These are phyloP conservation scores for Colletes collaris DNA, from an alignment of 2,888 invertebrate species.

Conservation along the genomic window DNA sequence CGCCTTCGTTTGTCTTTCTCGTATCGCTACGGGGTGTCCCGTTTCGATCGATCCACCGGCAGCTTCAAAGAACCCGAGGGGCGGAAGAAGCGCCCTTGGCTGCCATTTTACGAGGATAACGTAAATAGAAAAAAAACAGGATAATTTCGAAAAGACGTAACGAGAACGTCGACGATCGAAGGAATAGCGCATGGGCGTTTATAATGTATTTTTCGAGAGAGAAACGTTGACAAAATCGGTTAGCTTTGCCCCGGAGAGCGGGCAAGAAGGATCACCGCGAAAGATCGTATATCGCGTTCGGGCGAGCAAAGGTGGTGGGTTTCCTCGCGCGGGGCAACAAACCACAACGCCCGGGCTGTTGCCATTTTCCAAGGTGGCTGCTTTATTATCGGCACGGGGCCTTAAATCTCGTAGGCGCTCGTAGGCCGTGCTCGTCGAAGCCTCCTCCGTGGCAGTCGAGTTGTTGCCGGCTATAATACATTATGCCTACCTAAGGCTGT, in stretches of 20 bases:
- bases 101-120: no score
- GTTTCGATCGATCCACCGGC: no score
- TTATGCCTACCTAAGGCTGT: constrained; percentile 79
- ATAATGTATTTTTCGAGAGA: no score
- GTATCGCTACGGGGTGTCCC: no score
- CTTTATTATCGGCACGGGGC: constrained; percentile 78
- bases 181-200: no score
- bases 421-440: constrained; percentile 64
- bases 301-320: constrained; percentile 39
- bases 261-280: constrained; percentile 5
- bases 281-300: constrained; percentile 62
- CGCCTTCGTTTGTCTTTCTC: background rate
- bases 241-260: constrained; percentile 20
- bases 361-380: constrained; percentile 74
- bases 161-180: no score
- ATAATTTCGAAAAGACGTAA: no score
- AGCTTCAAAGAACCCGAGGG: no score
- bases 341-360: constrained; percentile 44
- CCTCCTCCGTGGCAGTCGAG: constrained; percentile 65
- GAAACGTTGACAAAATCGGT: constrained; percentile 35
- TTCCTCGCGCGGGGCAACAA: constrained; percentile 49
- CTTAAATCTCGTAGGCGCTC: constrained; percentile 77
- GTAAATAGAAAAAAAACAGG: no score
- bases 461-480: constrained; percentile 76
- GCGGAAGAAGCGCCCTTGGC: no score